These are phyloP conservation scores for Atopsyche davidsoni DNA, from an alignment of 1,140 invertebrate species.

Conservation along the genomic window DNA sequence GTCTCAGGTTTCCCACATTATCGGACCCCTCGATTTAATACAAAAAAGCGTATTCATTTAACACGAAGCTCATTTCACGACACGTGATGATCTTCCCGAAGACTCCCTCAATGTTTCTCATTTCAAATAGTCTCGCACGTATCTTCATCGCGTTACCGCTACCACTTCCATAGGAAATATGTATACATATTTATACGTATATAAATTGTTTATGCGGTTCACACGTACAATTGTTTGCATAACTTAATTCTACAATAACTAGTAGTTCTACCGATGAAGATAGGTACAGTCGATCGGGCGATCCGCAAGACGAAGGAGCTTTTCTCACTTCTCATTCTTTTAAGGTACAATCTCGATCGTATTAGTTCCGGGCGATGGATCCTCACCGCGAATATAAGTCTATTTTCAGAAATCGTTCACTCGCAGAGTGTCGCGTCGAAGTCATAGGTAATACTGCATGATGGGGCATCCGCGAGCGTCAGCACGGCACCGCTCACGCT, in stretches of 20 bases:
- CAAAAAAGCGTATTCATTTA: too few relatives aligned
- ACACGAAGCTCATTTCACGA: too few relatives aligned
- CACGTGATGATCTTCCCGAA: too few relatives aligned
- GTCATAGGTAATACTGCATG: too few relatives aligned
- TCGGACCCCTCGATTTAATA: too few relatives aligned
- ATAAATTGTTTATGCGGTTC: conserved; percentile 17
- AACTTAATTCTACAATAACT: conserved; percentile 11
- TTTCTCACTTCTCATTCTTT: conserved; percentile 4
- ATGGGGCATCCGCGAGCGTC: not conserved
- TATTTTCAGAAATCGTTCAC: not conserved
- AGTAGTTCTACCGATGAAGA: conserved; percentile 3
- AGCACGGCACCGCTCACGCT: not conserved
- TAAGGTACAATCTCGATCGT: conserved; percentile 16
- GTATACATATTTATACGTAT: conserved; percentile 18
- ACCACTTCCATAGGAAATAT: conserved; percentile 26
- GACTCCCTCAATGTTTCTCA: too few relatives aligned
- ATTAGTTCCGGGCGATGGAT: too few relatives aligned
- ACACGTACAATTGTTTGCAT: conserved; percentile 22
- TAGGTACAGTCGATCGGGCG: conserved; percentile 12
- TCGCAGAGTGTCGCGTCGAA: too few relatives aligned
- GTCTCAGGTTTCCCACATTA: too few relatives aligned
- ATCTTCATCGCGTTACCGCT: not conserved
- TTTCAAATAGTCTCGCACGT: too few relatives aligned
- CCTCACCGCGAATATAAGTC: not conserved
- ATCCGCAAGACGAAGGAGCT: conserved; percentile 7